Evolutionary conservation across 2,888 invertebrate genomes (phyloP), one percentile per base, ranked within the genome.

Genomic region (Oligia strigilis): DNA sequence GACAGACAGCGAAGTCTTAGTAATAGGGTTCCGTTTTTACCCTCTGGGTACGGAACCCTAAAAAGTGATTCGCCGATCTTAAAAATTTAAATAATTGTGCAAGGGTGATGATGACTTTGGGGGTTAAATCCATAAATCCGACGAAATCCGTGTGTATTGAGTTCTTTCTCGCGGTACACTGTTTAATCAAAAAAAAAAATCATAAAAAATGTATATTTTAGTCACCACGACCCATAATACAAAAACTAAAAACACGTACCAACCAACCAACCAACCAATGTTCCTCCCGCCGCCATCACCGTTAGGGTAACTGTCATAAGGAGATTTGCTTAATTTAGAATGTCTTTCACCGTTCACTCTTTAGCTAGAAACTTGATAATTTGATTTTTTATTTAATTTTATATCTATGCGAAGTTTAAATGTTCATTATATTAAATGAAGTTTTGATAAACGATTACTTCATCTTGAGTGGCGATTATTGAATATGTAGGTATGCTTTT

Each of bases 321-420:
- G 89, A 88, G 94, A 93, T 95, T 95, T 93, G 91, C 90, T 89
- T 94, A 92, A 93, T 94, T 93, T 94, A 91, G 80, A 90, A 92
- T 92, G 87, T 94, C 92, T 93, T 93, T 94, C 93, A 93, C 93
- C 93, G 91, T 81, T 85, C 86, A 84, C 78, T 88, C 77, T 90
- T 87, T 81, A 74, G 83, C 78, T 77, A 81, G 87, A 55, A 90
- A 88, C 77, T 75, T 78, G 78, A 87, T 89, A 83, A 90, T 90
- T 91, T 90, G 72, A 84, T 86, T 89, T 85, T 86, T 62, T 77
- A 82, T 82, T 86, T 79, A 58, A 81, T 85, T 84, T 78, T 70
- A 78, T 78, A 77, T 81, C 60, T 43, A 75, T 81, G 66, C 71
- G 58, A 82, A 78, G 80, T 83, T 88, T 82, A 84, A 81, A 88